phyloP scores from a whole-genome alignment of 2,797 vertebrate genomes.

The Orientallactaga sibirica region DNA sequence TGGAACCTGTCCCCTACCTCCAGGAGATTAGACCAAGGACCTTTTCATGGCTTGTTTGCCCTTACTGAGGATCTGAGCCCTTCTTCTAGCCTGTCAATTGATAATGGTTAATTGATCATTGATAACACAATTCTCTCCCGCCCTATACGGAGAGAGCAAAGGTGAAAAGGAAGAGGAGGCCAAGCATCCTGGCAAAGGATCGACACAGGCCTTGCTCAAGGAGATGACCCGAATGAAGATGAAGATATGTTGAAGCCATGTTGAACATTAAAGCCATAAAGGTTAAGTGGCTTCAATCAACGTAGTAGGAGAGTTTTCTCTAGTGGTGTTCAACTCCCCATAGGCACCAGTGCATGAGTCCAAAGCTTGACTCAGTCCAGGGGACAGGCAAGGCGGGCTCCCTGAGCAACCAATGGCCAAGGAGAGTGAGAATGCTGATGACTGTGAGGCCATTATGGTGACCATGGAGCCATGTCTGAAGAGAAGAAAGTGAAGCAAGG shows the following conservation, averaged over 20 bases:
- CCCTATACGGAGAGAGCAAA: background rate
- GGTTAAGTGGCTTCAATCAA: background rate
- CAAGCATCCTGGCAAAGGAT: background rate
- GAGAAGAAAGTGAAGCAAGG: background rate
- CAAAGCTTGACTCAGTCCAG: background rate
- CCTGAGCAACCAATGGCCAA: background rate
- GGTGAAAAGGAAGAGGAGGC: background rate
- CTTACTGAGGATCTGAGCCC: background rate
- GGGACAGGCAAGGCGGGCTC: background rate
- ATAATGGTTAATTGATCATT: background rate
- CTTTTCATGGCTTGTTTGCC: background rate
- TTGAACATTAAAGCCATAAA: background rate
- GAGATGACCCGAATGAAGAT: background rate
- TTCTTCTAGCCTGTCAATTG: background rate
- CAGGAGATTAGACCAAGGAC: background rate
- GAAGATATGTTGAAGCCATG: background rate
- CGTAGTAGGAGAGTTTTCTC: background rate
- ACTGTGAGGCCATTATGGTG: background rate
- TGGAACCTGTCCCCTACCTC: background rate
- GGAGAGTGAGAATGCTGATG: background rate
- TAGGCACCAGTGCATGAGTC: background rate
- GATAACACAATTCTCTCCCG: background rate
- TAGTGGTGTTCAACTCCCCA: background rate
- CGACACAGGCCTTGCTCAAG: background rate
- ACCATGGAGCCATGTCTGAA: background rate